Base-by-base conservation (phyloP, 2,113 vertebrate species). In the Megaceryle torquata region DNA sequence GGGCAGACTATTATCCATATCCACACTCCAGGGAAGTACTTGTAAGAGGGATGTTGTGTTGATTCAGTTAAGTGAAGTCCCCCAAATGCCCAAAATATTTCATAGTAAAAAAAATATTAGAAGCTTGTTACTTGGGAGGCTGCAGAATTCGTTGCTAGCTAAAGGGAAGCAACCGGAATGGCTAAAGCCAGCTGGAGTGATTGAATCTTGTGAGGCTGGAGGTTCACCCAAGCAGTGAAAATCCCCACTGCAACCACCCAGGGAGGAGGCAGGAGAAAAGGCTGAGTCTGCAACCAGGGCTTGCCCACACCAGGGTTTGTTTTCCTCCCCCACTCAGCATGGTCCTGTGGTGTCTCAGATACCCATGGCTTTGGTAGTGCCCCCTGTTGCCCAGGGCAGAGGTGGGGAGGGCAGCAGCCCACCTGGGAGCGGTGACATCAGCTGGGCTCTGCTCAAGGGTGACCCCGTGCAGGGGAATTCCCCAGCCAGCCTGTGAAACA, bases 181-280 rank as follows among this genome's bases (percentile, higher is more conserved):
- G 54, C 39, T 82, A 37, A 82, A 80, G 43, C 24, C 26, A 72
- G 80, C n/a, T 26, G 25, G 18, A 80, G 12, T 26, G 20, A 12
- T 22, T 31, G 46, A 41, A 17, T 14, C 10, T 16, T 17, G 35
- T 3, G 39, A 39, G 69, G 53, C 20, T 90, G 82, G 78, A 48
- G 15, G 29, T 43, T 31, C 2, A 35, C 29, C 8, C 20, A 33
- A 71, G 39, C 22, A 18, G 35, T 51, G 29, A 61, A 72, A 61
- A 35, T 22, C 33, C 44, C 7, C 13, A 53, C 74, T 71, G 44
- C 31, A 50, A 2, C 12, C 25, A 3, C 0, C 0, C 4, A 9
- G 60, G 31, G 48, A 75, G 28, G n/a, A 72, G 61, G 46, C 28
- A 22, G 51, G 25, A 64, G n/a, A 18, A 88, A 60, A 74, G 35